These are phyloP conservation scores for Camponotus fellah DNA, from an alignment of 2,888 invertebrate species.

Conservation along the genomic window DNA sequence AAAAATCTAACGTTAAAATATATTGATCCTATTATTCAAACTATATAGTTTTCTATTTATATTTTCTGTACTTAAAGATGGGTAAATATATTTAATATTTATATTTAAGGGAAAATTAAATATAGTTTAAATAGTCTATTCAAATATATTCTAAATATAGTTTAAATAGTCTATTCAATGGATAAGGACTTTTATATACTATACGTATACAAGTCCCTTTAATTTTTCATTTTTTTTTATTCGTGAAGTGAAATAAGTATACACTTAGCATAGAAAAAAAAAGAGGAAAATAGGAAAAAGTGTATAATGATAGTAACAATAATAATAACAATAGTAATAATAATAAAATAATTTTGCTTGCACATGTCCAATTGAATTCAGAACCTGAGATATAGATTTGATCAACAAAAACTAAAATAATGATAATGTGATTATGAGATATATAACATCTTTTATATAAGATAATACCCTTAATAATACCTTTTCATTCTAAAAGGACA, in stretches of 20 bases:
- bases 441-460: not conserved
- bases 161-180: not conserved
- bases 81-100: not conserved
- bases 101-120: not conserved
- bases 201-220: not conserved
- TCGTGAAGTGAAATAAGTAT: not conserved
- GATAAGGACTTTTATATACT: not conserved
- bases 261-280: not conserved
- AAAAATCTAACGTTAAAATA: not conserved
- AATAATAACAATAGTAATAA: not conserved
- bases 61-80: not conserved
- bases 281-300: not conserved
- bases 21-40: constrained; percentile 1
- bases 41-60: not conserved
- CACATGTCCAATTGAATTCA: not conserved
- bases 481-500: not conserved
- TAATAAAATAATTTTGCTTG: not conserved
- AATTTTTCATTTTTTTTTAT: not conserved
- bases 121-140: not conserved
- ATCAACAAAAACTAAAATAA: not conserved
- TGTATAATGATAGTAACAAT: not conserved
- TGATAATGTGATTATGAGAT: not conserved
- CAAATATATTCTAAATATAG: not conserved
- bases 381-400: not conserved
- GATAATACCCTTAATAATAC: not conserved